These are phyloP conservation scores for Lacanobia wlatinum DNA, from an alignment of 2,888 invertebrate species.

Conservation along the genomic window DNA sequence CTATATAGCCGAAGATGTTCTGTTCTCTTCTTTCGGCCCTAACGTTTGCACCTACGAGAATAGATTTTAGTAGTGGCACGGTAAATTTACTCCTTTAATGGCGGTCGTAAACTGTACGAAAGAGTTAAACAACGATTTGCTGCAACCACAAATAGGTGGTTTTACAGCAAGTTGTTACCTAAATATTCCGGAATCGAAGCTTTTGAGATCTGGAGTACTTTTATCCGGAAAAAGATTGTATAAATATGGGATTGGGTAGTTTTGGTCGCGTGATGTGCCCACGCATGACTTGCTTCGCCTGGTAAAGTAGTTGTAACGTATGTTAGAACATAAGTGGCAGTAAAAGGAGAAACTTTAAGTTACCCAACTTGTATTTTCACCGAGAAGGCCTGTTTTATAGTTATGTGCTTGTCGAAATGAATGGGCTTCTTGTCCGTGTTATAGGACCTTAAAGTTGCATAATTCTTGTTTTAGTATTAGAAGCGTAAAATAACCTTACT, in stretches of 20 bases:
- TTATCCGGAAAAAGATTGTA: constrained; percentile 38
- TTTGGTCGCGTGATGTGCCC: constrained; percentile 26
- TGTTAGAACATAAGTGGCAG: constrained; percentile 20
- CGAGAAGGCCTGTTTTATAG: constrained; percentile 38
- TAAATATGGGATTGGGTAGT: constrained; percentile 30
- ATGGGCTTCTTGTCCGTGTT: constrained; percentile 35
- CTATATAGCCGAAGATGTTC: constrained; percentile 49
- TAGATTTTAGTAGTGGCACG: constrained; percentile 79
- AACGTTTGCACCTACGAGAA: constrained; percentile 70
- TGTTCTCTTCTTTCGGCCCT: constrained; percentile 49
- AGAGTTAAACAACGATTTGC: constrained; percentile 84
- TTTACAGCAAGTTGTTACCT: constrained; percentile 55
- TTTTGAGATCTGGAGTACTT: constrained; percentile 41
- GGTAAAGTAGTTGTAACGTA: constrained; percentile 5
- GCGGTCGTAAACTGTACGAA: constrained; percentile 80
- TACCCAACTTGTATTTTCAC: constrained; percentile 45
- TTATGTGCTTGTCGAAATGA: constrained; percentile 25
- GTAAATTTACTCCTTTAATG: constrained; percentile 83
- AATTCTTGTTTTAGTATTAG: constrained; percentile 25
- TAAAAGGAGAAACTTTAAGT: constrained; percentile 48
- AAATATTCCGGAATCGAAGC: constrained; percentile 35
- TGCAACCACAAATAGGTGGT: constrained; percentile 80
- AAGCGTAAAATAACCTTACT: constrained; percentile 4
- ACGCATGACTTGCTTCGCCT: constrained; percentile 26
- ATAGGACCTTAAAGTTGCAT: constrained; percentile 15